Evolutionary conservation across 2,113 vertebrate species (phyloP).

Genomic region (Sorex fumeus): DNA sequence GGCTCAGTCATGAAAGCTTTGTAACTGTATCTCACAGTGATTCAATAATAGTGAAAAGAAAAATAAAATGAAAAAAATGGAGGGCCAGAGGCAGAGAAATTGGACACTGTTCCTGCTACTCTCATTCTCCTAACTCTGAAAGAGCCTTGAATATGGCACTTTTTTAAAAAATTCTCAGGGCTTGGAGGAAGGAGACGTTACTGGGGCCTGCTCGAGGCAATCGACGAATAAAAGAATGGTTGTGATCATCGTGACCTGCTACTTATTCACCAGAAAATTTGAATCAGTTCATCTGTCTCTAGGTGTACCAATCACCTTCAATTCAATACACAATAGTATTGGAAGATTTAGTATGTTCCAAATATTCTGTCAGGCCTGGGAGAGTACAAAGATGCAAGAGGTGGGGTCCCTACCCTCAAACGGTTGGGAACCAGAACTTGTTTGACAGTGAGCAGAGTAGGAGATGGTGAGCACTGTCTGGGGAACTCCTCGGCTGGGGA

Average conservation of each 20-base stretch:
- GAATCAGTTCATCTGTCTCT: background rate
- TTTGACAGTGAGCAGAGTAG: background rate
- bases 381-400: background rate
- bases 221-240: too few relatives aligned
- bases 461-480: background rate
- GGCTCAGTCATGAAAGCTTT: too few relatives aligned
- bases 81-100: background rate
- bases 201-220: too few relatives aligned
- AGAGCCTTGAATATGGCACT: too few relatives aligned
- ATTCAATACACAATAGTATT: background rate
- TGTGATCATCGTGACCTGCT: too few relatives aligned
- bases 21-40: too few relatives aligned
- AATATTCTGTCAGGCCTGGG: background rate
- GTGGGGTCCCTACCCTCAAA: background rate
- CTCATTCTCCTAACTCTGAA: too few relatives aligned
- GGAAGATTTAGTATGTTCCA: background rate
- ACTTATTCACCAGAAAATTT: background rate
- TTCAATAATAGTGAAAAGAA: too few relatives aligned
- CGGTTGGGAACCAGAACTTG: background rate
- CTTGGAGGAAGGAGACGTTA: too few relatives aligned
- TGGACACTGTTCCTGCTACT: background rate
- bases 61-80: too few relatives aligned
- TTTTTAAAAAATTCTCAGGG: too few relatives aligned
- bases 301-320: background rate
- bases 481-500: background rate